Conservation (phyloP, 2,797 vertebrate species). For the Picus viridis region DNA sequence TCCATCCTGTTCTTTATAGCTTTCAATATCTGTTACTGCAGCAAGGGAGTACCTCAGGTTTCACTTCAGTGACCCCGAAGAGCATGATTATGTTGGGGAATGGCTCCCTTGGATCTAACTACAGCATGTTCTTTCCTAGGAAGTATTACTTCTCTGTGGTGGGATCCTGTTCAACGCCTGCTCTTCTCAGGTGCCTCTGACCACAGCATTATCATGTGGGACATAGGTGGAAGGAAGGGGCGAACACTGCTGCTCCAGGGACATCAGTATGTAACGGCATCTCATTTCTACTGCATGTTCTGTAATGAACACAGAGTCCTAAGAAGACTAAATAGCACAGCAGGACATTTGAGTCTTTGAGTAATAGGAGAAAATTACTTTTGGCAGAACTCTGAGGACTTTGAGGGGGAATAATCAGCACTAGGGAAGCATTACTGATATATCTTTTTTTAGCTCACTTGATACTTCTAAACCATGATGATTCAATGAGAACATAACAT, state of each 20-base stretch:
- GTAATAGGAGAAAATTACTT: neutral
- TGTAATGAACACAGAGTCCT: neutral
- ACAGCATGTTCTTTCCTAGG: conserved; percentile 77
- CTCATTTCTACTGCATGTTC: neutral
- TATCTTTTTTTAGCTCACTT: neutral
- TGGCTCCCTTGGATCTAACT: neutral
- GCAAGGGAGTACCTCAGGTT: neutral
- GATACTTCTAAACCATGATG: neutral
- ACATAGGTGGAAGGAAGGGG: conserved; percentile 96
- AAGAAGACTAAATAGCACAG: neutral
- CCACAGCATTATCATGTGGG: conserved; percentile 99
- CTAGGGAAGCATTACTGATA: neutral
- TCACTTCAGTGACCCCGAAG: neutral
- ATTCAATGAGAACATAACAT: neutral
- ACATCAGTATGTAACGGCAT: conserved; percentile 88
- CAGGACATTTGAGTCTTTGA: neutral
- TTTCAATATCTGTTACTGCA: neutral
- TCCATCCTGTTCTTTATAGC: neutral
- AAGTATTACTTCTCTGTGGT: conserved; percentile 90
- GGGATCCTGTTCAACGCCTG: conserved; percentile 93
- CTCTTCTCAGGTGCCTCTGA: conserved; percentile 97
- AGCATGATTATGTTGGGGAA: neutral
- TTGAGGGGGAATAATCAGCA: neutral
- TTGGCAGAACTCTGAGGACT: neutral
- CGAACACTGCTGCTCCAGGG: conserved; percentile 92